Evolutionary conservation across 2,888 invertebrate species (phyloP), one percentile per base, ranked within the genome.

Genomic region (Lochmaea capreae): DNA sequence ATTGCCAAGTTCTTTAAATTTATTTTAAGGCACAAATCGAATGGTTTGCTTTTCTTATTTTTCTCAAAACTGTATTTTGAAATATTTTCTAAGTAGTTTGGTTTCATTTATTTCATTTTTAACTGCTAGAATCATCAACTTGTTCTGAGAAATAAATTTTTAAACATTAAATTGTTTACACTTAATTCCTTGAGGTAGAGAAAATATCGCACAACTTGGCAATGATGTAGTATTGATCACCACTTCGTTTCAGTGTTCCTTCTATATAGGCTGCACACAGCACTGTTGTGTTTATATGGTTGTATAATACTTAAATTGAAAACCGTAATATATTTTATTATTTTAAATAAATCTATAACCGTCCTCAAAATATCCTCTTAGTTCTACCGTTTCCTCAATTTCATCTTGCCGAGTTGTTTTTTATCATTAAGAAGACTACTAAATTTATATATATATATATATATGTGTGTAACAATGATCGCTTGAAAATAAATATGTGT

Each of bases 251-350:
- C 11, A 63, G 18, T 10, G 12, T n/a, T 42, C 33, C 62, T 63
- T 63, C 43, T 43, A 16, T 43, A 43, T 63, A 63, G 16, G 12
- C 62, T 43, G 5, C 62, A 39, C 62, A 63, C 18, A n/a, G 9
- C 3, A 43, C 62, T 18, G 62, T 11, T 12, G 10, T 26, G 59
- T 33, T 54, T 1, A 18, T 54, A 18, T 54, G 54, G 54, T 54
- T 11, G 3, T 54, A 54, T 54, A 54, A 18, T 1, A 16, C 18
- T 54, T 8, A 6, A 33, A 5, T 6, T 33, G 33, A 33, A 5
- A 33, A 33, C 33, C 33, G 6, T 33, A 33, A 33, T 33, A 33
- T 11, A 14, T 46, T 46, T 46, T 1, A 12, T 14, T 11, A 46
- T 10, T 46, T 46, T 46, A 46, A 33, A 33, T 33, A 33, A 5